A percentile compares a stretch with the other conserved stretches of the same genome.
These are phyloP conservation scores for Trematocara unimaculatum DNA, from an alignment of 2,113 vertebrate species.

Conservation along the genomic window DNA sequence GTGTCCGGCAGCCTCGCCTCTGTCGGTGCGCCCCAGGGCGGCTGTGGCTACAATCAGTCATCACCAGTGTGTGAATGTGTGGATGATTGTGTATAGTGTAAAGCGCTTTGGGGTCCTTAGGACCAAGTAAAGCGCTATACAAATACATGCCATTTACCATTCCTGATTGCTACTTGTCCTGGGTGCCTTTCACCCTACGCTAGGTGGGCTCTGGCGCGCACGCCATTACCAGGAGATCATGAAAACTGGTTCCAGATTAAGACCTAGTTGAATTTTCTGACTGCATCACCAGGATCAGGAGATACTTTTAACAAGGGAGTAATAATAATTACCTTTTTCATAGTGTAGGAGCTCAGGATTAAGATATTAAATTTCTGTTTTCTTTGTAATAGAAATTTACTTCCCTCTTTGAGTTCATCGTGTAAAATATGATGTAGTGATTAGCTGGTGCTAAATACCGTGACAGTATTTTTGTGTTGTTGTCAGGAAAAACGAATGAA, in stretches of 20 bases:
- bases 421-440: neutral
- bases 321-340: neutral
- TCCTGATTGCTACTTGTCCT: neutral
- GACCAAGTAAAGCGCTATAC: too few species aligned
- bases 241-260: neutral
- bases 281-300: neutral
- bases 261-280: neutral
- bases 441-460: neutral
- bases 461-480: neutral
- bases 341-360: neutral
- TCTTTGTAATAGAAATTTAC: neutral
- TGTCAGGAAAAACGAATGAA: neutral
- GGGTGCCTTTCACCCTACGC: accelerated
- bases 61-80: too few species aligned
- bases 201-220: accelerated
- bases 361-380: neutral
- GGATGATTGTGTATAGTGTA: too few species aligned
- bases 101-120: too few species aligned
- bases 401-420: neutral
- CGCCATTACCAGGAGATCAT: neutral
- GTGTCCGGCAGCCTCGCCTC: too few species aligned
- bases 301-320: accelerated
- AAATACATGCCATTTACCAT: too few species aligned
- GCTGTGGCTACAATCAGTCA: too few species aligned
- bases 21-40: too few species aligned